Evolutionary conservation across 2,888 invertebrate genomes (phyloP).

Genomic region (Aricia artaxerxes): DNA sequence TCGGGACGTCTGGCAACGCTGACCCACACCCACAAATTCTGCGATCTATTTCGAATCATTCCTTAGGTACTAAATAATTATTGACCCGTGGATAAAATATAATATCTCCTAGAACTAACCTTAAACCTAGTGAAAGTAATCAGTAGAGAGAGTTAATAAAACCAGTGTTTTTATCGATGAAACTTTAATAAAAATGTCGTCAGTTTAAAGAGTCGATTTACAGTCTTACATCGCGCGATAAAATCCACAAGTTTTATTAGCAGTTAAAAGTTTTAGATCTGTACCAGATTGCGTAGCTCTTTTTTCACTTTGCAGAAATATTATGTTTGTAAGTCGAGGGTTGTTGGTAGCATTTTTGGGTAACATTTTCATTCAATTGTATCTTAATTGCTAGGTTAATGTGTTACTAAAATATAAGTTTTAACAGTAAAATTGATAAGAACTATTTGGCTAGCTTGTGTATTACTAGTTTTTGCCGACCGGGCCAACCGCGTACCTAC

Average conservation of each 20-base stretch:
- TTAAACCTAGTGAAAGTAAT: not conserved
- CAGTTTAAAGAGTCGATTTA: not conserved
- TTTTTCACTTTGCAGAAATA: slow-evolving; percentile 1
- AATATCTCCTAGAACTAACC: too few species aligned
- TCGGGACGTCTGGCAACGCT: too few species aligned
- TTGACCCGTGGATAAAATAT: too few species aligned
- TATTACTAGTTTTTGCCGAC: too few species aligned
- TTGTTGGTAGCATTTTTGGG: not conserved
- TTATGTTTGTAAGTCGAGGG: not conserved
- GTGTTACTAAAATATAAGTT: not conserved
- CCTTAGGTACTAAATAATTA: too few species aligned
- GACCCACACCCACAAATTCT: too few species aligned
- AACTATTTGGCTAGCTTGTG: too few species aligned
- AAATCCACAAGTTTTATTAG: slow-evolving; percentile 24
- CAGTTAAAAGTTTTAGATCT: slow-evolving; percentile 23
- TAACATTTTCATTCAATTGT: not conserved
- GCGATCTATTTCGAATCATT: too few species aligned
- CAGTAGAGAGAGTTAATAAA: not conserved
- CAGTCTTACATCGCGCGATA: not conserved
- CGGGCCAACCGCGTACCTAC: too few species aligned
- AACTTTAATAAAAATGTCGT: not conserved
- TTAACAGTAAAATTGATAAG: too few species aligned
- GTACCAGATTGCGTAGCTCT: not conserved
- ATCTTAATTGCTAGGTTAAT: not conserved
- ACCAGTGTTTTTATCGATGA: not conserved